These are phyloP conservation scores for Alectura lathami DNA, from an alignment of 2,113 vertebrate genomes.

Conservation along the genomic window DNA sequence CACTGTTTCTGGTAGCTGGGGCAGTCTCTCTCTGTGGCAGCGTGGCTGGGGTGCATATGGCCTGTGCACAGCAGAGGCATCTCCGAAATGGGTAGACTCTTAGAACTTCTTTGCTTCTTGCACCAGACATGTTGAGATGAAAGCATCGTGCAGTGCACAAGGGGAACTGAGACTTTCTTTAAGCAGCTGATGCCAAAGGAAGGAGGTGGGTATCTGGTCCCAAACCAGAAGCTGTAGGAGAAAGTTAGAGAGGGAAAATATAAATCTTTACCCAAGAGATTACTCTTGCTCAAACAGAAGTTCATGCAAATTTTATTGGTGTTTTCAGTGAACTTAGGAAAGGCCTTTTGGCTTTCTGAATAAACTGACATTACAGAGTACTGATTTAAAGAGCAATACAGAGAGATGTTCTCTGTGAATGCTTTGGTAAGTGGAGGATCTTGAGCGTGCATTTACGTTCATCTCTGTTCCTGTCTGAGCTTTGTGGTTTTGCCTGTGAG, in stretches of 20 bases:
- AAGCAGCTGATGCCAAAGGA: not conserved
- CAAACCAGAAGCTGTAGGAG: not conserved
- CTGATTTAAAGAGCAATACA: not conserved
- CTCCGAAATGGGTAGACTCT: not conserved
- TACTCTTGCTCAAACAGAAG: not conserved
- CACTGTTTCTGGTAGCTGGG: not conserved
- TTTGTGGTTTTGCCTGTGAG: not conserved
- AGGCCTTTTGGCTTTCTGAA: not conserved
- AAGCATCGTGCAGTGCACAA: not conserved
- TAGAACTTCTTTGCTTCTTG: not conserved
- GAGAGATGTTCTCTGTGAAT: not conserved
- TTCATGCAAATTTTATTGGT: not conserved
- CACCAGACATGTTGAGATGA: fast-evolving
- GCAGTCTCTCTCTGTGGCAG: not conserved
- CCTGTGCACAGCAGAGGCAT: not conserved
- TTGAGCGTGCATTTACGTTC: not conserved
- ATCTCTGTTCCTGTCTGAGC: not conserved
- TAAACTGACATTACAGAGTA: not conserved
- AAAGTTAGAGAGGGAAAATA: not conserved
- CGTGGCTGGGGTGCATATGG: fast-evolving
- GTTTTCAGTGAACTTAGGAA: not conserved
- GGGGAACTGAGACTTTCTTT: fast-evolving
- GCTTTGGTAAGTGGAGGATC: not conserved
- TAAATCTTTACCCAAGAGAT: not conserved
- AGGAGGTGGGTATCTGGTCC: fast-evolving